Base-by-base conservation (phyloP, 2,888 invertebrate species). In the Tribolium freemani region DNA sequence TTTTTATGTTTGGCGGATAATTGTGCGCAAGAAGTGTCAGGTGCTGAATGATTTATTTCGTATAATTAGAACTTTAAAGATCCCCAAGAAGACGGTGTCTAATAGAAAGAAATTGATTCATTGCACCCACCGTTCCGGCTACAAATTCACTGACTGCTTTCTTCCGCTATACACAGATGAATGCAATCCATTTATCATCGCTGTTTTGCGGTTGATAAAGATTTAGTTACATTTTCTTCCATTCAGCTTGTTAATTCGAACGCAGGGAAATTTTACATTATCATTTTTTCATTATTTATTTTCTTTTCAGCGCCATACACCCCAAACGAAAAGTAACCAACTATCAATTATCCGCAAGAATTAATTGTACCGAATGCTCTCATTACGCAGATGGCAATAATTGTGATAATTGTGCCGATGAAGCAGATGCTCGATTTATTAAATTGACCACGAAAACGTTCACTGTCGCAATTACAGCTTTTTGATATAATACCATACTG, bases 171-270 rank as follows among this genome's bases (percentile, higher is more conserved):
- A 72, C 81, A 77, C 80, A 78, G 79, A 80, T 83, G 83, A 84
- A 85, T 83, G 82, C 82, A 81, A 81, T 78, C 84, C 84, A 86
- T 86, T 85, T 84, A 86, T 86, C 86, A 86, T 84, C 81, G 69
- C 76, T 79, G 80, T 82, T 83, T 84, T 81, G 84, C 80, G 84
- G 85, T 85, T 86, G 86, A 86, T 86, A 86, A 86, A 86, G 86
- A 85, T 86, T 86, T 85, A 85, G 82, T 82, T 83, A 80, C 83
- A 78, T 84, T 84, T 84, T 84, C 83, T 84, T 83, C 82, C 81
- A 82, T 84, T 83, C 73, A 70, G 78, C 79, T 78, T 76, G 82
- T 81, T 84, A 84, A 84, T 83, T 83, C 81, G 80, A 78, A 80
- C 77, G 80, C 82, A 72, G 83, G 83, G 82, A 84, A 83, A 83